Evolutionary conservation across 2,113 vertebrate species (phyloP).

Genomic region (Lonchura striata): DNA sequence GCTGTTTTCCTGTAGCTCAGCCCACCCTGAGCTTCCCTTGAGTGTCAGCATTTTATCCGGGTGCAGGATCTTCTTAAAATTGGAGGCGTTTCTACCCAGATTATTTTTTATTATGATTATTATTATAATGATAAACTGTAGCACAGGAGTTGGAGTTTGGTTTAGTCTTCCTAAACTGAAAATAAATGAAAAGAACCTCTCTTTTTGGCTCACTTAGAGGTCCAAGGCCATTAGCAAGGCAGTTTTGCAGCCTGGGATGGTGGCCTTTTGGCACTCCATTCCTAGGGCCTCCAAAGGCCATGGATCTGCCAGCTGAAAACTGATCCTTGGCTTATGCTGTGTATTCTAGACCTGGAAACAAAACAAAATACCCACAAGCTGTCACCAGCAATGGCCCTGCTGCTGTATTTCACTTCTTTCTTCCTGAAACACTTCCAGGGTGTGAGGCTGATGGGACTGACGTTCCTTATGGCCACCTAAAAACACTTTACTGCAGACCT

Average conservation of each 20-base stretch:
- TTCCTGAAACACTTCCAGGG: not conserved
- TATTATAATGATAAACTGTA: not conserved
- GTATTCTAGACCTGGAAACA: not conserved
- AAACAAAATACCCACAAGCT: not conserved
- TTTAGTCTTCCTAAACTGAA: not conserved
- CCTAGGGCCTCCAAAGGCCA: not conserved
- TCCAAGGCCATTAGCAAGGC: not conserved
- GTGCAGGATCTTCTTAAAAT: not conserved
- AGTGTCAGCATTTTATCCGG: not conserved
- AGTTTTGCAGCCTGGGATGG: not conserved
- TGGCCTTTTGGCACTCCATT: not conserved
- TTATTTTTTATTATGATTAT: not conserved
- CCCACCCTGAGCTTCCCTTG: not conserved
- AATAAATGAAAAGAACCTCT: not conserved
- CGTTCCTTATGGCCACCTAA: not conserved
- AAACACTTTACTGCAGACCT: not conserved
- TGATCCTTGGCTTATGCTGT: not conserved
- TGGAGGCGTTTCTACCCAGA: not conserved
- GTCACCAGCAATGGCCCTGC: not conserved
- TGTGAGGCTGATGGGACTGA: not conserved
- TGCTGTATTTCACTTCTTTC: not conserved
- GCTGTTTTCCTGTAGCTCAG: not conserved
- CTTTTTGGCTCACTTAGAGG: not conserved
- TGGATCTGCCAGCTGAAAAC: not conserved
- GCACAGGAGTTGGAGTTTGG: not conserved